Evolutionary conservation across 2,797 vertebrate species (phyloP).

Genomic region (Taeniopygia guttata): DNA sequence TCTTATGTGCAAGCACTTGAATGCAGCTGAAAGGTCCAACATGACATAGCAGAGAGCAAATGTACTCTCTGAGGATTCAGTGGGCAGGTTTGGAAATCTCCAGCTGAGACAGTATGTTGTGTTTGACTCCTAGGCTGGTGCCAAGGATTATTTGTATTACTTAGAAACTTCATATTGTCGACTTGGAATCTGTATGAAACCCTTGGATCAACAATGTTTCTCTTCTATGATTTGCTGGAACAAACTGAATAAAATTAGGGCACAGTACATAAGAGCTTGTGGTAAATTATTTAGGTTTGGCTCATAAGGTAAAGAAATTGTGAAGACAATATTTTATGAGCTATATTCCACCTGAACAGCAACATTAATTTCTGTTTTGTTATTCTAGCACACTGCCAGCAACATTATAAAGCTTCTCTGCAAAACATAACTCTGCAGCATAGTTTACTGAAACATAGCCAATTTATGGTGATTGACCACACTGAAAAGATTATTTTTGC

Average conservation of each 20-base stretch:
- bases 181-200: neutral
- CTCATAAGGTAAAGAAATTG: neutral
- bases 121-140: neutral
- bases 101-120: neutral
- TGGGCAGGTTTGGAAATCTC: neutral
- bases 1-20: neutral
- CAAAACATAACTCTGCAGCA: neutral
- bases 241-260: conserved; percentile 26
- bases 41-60: neutral
- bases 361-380: neutral
- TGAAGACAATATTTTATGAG: neutral
- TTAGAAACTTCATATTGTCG: conserved; percentile 45
- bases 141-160: conserved; percentile 11
- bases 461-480: neutral
- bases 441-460: accelerated
- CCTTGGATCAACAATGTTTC: neutral
- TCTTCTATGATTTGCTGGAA: conserved; percentile 45
- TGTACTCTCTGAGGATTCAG: neutral
- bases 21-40: neutral
- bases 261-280: neutral
- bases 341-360: neutral
- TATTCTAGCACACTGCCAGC: neutral
- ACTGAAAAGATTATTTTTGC: neutral
- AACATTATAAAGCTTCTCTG: neutral
- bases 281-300: neutral